These are phyloP conservation scores for Cosmorhoe ocellata DNA, from an alignment of 2,888 invertebrate species.

Conservation along the genomic window DNA sequence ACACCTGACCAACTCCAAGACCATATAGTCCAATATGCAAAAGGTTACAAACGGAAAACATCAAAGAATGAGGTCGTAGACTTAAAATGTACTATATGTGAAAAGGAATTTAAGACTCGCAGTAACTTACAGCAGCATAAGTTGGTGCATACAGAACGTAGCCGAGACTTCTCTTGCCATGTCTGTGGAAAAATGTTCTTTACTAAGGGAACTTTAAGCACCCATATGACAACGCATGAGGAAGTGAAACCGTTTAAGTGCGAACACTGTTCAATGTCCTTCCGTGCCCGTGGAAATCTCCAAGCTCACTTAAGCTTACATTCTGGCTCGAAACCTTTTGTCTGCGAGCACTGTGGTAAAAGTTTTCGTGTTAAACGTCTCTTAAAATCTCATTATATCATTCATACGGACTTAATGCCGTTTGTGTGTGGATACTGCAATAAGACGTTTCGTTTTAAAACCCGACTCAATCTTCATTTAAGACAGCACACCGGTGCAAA, in stretches of 20 bases:
- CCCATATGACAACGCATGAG: constrained; percentile 70
- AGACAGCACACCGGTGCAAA: constrained; percentile 76
- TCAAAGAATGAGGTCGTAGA: constrained; percentile 49
- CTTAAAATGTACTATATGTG: constrained; percentile 65
- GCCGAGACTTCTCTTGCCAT: constrained; percentile 70
- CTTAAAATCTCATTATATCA: constrained; percentile 74
- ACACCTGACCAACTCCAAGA: constrained; percentile 57
- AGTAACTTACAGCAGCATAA: constrained; percentile 68
- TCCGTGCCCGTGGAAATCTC: constrained; percentile 69
- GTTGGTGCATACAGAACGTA: constrained; percentile 70
- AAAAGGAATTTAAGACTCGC: constrained; percentile 66
- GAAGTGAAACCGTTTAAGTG: constrained; percentile 70
- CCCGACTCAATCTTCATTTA: constrained; percentile 67
- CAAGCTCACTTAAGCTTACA: constrained; percentile 69
- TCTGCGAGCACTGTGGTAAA: constrained; percentile 75
- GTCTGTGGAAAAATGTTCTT: constrained; percentile 77
- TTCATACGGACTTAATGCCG: constrained; percentile 74
- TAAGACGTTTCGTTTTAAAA: constrained; percentile 73
- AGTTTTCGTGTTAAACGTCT: constrained; percentile 72
- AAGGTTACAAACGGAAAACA: constrained; percentile 44
- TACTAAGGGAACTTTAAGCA: constrained; percentile 69
- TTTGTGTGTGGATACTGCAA: constrained; percentile 69
- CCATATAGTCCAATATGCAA: constrained; percentile 57
- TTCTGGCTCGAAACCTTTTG: constrained; percentile 68
- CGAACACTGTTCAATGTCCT: constrained; percentile 68